These are phyloP conservation scores for Lamellibrachia satsuma DNA, from an alignment of 2,888 invertebrate genomes.

Conservation along the genomic window DNA sequence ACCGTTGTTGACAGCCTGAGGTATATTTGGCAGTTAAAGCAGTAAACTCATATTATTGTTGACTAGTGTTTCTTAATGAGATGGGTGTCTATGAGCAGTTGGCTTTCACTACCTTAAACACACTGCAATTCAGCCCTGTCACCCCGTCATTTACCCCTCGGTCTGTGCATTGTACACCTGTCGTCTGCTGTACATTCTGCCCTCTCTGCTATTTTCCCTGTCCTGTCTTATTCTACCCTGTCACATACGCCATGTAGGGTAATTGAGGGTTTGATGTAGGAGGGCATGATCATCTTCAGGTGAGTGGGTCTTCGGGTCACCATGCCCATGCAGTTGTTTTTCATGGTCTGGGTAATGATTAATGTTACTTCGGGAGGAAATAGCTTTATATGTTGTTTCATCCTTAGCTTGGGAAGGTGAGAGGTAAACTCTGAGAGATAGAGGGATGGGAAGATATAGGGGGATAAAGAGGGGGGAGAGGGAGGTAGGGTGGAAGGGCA, in stretches of 20 bases:
- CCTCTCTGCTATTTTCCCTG: background rate
- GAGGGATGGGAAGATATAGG: background rate
- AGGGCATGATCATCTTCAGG: background rate
- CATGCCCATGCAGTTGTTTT: too few relatives aligned
- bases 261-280: background rate
- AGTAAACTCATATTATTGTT: background rate
- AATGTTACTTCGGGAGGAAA: too few relatives aligned
- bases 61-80: background rate
- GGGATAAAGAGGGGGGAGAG: background rate
- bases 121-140: slow-evolving; percentile 12
- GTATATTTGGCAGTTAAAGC: background rate
- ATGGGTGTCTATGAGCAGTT: background rate
- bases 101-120: background rate
- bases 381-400: too few relatives aligned
- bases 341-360: too few relatives aligned
- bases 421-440: too few relatives aligned
- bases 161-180: background rate
- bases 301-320: background rate
- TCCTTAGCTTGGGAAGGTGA: too few relatives aligned
- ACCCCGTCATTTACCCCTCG: background rate
- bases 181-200: background rate
- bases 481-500: background rate
- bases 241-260: background rate
- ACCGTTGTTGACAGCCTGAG: background rate
- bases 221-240: background rate